These are phyloP conservation scores for Platypus cylindrus DNA, from an alignment of 2,888 invertebrate species.

Conservation along the genomic window DNA sequence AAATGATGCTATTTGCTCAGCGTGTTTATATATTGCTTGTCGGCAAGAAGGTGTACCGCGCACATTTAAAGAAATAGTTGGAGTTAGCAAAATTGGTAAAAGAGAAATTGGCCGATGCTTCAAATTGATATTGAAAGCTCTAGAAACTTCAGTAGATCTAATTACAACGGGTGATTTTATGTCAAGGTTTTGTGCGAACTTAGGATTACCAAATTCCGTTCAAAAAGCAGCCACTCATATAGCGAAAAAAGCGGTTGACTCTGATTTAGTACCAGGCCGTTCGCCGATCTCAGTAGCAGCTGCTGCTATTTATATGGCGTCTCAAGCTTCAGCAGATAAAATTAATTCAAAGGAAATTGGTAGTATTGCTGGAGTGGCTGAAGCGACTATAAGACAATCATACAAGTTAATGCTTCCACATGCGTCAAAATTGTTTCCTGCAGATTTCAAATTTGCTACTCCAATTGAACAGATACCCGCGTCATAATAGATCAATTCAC, in stretches of 20 bases:
- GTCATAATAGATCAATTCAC: no score
- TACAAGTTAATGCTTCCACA: conserved; percentile 96
- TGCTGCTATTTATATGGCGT: conserved; percentile 99
- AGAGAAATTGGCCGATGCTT: conserved; percentile 98
- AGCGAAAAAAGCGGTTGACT: conserved; percentile 89
- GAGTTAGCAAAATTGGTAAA: conserved; percentile 96
- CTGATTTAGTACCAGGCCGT: conserved; percentile 94
- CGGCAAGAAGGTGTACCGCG: conserved; percentile 96
- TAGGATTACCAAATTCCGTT: conserved; percentile 79
- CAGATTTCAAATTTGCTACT: conserved; percentile 90
- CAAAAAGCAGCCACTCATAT: conserved; percentile 93
- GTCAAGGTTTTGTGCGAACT: conserved; percentile 95
- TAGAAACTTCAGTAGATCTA: conserved; percentile 93
- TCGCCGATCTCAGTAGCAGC: conserved; percentile 98
- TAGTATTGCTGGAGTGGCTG: conserved; percentile 95
- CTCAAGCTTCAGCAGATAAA: conserved; percentile 89
- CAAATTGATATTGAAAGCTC: conserved; percentile 87
- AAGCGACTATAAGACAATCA: conserved; percentile 93
- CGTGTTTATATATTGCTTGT: conserved; percentile 97
- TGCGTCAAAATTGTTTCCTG: conserved; percentile 85
- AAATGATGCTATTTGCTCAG: conserved; percentile 97
- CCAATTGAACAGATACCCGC: conserved; percentile 90
- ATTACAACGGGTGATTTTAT: conserved; percentile 99
- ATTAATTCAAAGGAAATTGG: conserved; percentile 95
- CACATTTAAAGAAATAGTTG: conserved; percentile 99